Evolutionary conservation across 2,113 vertebrate genomes (phyloP).

Genomic region (Herpetotheres cachinnans): DNA sequence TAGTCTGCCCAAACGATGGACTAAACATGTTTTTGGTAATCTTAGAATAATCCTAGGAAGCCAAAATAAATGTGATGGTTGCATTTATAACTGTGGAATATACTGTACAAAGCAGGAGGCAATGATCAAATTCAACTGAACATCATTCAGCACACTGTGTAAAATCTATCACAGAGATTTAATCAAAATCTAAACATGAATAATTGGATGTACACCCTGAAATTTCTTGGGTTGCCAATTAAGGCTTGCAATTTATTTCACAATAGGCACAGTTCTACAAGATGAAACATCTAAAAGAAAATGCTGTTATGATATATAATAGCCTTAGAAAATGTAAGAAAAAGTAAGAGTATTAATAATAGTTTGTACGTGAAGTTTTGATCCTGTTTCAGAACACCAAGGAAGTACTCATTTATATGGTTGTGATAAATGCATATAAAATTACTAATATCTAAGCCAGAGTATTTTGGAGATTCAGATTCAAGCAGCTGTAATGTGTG

Average conservation of each 20-base stretch:
- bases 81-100: not conserved
- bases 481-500: not conserved
- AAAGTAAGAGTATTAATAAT: not conserved
- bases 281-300: not conserved
- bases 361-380: not conserved
- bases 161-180: not conserved
- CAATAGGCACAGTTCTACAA: not conserved
- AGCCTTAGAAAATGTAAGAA: not conserved
- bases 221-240: not conserved
- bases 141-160: not conserved
- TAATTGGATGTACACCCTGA: not conserved
- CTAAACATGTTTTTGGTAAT: not conserved
- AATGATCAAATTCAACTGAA: not conserved
- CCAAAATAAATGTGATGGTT: not conserved
- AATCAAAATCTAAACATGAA: slow-evolving; percentile 2
- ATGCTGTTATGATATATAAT: not conserved
- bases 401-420: not conserved
- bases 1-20: not conserved
- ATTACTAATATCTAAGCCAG: not conserved
- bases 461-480: not conserved
- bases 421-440: not conserved
- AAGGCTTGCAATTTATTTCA: not conserved
- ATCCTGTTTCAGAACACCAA: not conserved
- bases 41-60: not conserved
- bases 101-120: not conserved